phyloP scores from a whole-genome alignment of 2,888 invertebrate genomes.

The Pinctada fucata region DNA sequence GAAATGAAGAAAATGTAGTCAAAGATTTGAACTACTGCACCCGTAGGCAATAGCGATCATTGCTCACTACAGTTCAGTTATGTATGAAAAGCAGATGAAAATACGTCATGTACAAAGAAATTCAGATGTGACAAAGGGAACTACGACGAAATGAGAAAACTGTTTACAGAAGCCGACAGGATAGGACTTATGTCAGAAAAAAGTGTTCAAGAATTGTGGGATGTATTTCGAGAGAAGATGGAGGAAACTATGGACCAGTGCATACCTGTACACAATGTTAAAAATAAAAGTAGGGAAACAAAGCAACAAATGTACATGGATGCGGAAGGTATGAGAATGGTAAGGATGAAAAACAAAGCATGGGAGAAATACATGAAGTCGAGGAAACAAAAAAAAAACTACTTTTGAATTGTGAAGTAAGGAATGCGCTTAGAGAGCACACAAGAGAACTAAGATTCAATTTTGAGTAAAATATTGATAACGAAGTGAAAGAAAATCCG shows the following conservation, averaged over 20 bases:
- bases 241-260: neutral
- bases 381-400: neutral
- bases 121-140: neutral
- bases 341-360: neutral
- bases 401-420: neutral
- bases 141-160: neutral
- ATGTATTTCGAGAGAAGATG: neutral
- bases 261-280: neutral
- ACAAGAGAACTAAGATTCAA: neutral
- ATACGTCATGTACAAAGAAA: neutral
- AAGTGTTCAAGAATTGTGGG: neutral
- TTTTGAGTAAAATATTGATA: neutral
- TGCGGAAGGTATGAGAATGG: neutral
- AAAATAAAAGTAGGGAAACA: neutral
- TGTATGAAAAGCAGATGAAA: neutral
- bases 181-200: neutral
- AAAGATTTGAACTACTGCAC: neutral
- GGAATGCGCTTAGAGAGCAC: neutral
- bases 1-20: neutral
- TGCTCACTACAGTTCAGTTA: neutral
- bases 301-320: neutral
- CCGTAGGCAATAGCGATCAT: neutral
- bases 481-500: neutral
- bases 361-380: neutral
- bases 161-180: neutral